These are phyloP conservation scores for Dryobates pubescens DNA, from an alignment of 2,797 vertebrate species.

Conservation along the genomic window DNA sequence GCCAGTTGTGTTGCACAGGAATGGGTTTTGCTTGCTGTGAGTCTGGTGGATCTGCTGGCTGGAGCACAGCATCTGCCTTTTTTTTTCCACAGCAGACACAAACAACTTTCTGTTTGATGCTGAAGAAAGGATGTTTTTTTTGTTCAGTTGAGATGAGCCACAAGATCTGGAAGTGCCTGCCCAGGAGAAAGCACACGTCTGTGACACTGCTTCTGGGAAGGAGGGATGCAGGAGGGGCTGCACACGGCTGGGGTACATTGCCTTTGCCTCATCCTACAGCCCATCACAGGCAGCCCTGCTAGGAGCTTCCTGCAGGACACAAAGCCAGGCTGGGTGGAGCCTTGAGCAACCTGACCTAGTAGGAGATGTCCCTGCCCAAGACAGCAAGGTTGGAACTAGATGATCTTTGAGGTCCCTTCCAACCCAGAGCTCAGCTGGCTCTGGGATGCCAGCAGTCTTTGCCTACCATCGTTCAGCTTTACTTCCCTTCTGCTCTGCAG, in stretches of 20 bases:
- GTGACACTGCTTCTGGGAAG: background rate
- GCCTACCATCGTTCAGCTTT: accelerated
- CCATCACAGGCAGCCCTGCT: background rate
- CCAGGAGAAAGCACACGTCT: accelerated
- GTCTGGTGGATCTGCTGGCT: accelerated
- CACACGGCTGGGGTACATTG: accelerated
- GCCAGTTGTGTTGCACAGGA: background rate
- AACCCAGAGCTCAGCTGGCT: too few species aligned
- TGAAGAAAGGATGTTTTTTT: background rate
- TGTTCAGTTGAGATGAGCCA: background rate
- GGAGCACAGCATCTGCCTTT: background rate
- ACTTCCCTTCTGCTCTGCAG: accelerated
- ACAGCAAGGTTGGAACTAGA: too few species aligned
- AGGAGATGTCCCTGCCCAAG: too few species aligned
- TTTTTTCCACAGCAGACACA: background rate
- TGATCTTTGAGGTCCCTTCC: too few species aligned
- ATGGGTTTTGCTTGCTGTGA: background rate
- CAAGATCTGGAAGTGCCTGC: background rate
- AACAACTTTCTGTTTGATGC: background rate
- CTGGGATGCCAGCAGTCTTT: background rate
- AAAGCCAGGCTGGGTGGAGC: too few species aligned
- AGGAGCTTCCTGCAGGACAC: background rate
- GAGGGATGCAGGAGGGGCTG: background rate
- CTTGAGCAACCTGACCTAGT: too few species aligned
- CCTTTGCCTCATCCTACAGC: background rate